Conservation (phyloP, 2,113 vertebrate species). For the Archocentrus centrarchus region DNA sequence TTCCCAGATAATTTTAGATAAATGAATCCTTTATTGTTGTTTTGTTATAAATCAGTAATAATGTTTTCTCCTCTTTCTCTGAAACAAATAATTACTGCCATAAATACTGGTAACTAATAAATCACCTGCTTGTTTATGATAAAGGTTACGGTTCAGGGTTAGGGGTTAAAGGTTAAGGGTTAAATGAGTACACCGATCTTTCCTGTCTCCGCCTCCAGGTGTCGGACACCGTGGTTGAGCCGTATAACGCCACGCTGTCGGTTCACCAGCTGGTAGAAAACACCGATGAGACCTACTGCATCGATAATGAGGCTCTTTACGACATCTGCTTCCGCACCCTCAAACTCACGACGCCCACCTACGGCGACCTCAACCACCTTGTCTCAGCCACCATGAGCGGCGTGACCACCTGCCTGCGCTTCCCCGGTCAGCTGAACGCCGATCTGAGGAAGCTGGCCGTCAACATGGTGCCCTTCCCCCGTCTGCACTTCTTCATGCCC, state of each 20-base stretch:
- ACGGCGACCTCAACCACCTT: constrained; percentile 90
- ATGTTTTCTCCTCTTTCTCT: too few relatives aligned
- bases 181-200: neutral
- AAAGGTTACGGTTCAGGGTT: neutral
- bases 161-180: too few relatives aligned
- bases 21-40: too few relatives aligned
- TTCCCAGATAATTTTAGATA: too few relatives aligned
- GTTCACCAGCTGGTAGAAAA: constrained; percentile 94
- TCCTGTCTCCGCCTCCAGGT: constrained; percentile 61
- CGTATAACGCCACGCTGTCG: constrained; percentile 89
- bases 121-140: neutral
- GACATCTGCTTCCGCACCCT: constrained; percentile 95
- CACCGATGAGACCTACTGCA: constrained; percentile 93
- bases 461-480: constrained; percentile 94
- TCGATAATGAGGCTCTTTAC: constrained; percentile 92
- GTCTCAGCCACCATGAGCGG: constrained; percentile 94
- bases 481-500: constrained; percentile 93
- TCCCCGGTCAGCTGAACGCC: constrained; percentile 90
- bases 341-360: constrained; percentile 91
- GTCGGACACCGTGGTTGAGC: constrained; percentile 91
- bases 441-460: constrained; percentile 91
- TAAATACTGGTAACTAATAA: neutral
- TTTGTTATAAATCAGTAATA: too few relatives aligned
- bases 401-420: constrained; percentile 89
- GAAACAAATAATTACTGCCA: too few relatives aligned